Evolutionary conservation across 2,797 vertebrate species (phyloP), one percentile per base, ranked within the genome.

Genomic region (Danio jaintianensis): DNA sequence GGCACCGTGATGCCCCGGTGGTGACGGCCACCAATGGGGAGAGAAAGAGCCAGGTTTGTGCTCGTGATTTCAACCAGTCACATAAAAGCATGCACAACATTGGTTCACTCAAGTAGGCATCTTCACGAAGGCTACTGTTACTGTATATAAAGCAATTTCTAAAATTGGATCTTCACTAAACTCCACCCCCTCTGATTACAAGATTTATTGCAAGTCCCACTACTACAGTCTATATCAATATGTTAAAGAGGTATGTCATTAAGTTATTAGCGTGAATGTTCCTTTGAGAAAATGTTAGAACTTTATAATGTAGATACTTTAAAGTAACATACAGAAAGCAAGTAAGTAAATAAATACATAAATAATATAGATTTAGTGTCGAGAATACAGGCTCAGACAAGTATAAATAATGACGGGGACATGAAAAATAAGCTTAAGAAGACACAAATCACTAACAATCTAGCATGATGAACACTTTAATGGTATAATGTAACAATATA

Each of bases 1-100:
- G 87, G 86, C 94, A 94, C 87, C 86, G 79, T 50, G 70, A 84
- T 43, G 91, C 94, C 87, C 88, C 89, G 70, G 92, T 94, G 86
- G 88, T 94, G 81, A 93, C 92, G 78, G 88, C 92, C 81, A 88
- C 92, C 89, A 94, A 94, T 84, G 95, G 94, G 92, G 96, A 96
- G 85, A 95, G 81, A 85, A 92, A 93, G 89, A 93, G 91, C 85
- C 94, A 98, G 97, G 98, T 98, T 95, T 95, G 97, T 98, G 91
- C 56, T 52, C 69, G 52, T 62, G 22, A 70, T 61, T 83, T 75
- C 29, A 62, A 79, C 42, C 66, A 77, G 12, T 68, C 71, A 36
- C 40, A 75, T 59, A 56, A 72, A 12, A 75, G 59, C 22, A 61
- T 72, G 42, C 62, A 58, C 67, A 64, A 45, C 16, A 9, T 16